A percentile compares a stretch with the other conserved stretches of the same genome.
phyloP scores from a whole-genome alignment of 1,140 invertebrate genomes.

The Camponotus floridanus region DNA sequence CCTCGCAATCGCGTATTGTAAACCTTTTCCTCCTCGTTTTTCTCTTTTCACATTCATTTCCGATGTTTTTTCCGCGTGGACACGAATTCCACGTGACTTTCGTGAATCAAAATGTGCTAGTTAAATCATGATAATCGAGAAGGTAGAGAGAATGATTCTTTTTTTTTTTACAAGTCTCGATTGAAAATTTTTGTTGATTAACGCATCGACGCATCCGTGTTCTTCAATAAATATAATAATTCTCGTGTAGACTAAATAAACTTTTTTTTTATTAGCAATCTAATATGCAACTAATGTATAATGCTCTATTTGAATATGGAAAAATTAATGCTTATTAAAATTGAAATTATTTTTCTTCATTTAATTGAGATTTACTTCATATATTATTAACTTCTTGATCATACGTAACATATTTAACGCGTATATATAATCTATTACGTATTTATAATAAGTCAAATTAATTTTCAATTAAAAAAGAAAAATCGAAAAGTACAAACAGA shows the following conservation, averaged over 20 bases:
- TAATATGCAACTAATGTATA: too few relatives aligned
- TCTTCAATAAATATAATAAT: constrained; percentile 39
- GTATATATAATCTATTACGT: not conserved
- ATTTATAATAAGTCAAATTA: not conserved
- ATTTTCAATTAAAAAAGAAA: too few relatives aligned
- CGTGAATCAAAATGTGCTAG: not conserved
- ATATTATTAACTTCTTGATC: not conserved
- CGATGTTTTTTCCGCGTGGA: constrained; percentile 29
- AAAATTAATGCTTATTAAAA: not conserved
- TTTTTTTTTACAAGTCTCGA: not conserved
- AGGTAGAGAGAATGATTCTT: not conserved
- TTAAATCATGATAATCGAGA: constrained; percentile 12
- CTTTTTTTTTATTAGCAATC: not conserved
- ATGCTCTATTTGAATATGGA: not conserved
- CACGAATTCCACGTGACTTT: constrained; percentile 66
- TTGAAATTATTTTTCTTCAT: not conserved
- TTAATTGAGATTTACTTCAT: not conserved
- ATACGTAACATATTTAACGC: not conserved
- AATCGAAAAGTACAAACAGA: too few relatives aligned
- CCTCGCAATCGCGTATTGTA: constrained; percentile 1
- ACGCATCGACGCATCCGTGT: not conserved
- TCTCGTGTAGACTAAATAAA: not conserved
- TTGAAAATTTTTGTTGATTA: not conserved
- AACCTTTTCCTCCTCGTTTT: not conserved
- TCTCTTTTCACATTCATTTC: constrained; percentile 1